These are phyloP conservation scores for Eulemur rubriventer DNA, from an alignment of 2,797 vertebrate species.

Conservation along the genomic window DNA sequence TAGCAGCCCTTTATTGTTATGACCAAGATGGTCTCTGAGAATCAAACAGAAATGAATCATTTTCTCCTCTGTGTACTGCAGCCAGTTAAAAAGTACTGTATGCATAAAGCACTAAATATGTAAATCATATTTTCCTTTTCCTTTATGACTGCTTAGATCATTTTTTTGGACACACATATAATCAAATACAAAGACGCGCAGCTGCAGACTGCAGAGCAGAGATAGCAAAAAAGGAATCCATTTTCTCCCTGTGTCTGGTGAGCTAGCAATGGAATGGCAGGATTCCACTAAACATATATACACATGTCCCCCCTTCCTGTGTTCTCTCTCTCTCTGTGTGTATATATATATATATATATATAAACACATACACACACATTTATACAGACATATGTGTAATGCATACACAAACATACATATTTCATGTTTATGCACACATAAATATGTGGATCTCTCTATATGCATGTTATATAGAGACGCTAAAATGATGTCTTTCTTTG, in stretches of 20 bases:
- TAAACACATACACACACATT: neutral
- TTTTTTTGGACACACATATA: constrained; percentile 83
- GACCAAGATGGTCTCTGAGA: constrained; percentile 75
- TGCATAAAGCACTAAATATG: constrained; percentile 86
- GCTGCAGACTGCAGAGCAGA: constrained; percentile 85
- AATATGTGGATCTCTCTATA: neutral
- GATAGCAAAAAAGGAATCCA: constrained; percentile 83
- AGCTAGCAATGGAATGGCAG: constrained; percentile 79
- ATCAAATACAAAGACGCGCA: constrained; percentile 86
- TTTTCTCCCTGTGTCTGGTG: constrained; percentile 83
- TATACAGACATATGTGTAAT: neutral
- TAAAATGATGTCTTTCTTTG: constrained; percentile 20
- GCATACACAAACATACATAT: neutral
- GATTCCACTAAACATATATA: constrained; percentile 58
- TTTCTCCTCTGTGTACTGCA: constrained; percentile 76
- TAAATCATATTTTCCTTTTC: constrained; percentile 86
- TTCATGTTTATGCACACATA: neutral
- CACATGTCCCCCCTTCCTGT: neutral
- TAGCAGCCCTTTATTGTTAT: constrained; percentile 72
- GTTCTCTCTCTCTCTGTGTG: neutral
- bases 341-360: too few relatives aligned
- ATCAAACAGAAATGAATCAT: constrained; percentile 80
- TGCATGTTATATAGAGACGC: neutral
- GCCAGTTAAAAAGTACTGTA: constrained; percentile 82
- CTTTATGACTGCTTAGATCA: constrained; percentile 85